Base-by-base conservation (phyloP, 2,888 invertebrate species). In the Rhyacophila evoluta region DNA sequence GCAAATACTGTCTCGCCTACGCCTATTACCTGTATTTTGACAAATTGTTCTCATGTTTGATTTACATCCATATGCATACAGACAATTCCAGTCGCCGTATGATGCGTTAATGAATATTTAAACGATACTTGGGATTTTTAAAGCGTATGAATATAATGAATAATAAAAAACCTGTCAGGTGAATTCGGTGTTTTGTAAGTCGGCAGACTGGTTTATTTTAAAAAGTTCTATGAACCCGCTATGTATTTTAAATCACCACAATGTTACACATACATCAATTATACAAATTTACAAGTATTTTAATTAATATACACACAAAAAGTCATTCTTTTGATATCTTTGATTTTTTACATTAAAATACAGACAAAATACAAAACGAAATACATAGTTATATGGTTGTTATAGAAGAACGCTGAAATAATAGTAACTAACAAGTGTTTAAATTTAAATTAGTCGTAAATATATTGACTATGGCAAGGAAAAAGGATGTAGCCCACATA, bases 51-150 rank as follows among this genome's bases (percentile, higher is more conserved):
- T 69, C 10, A 37, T 37, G 27, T 39, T 75, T 75, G 38, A 75
- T 75, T 75, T 75, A 75, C 37, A 75, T 75, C 29, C 75, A 69
- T 72, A 37, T 72, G 72, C 33, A 55, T 55, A 55, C 55, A 55
- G 55, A 33, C 28, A 29, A 69, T 33, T 33, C 15, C n/a, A 69
- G 69, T 29, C 69, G 28, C 15, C 19, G 33, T 69, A 29, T 69
- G 69, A 33, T 67, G 41, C 25, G 74, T 41, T 74, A 74, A 74
- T 74, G 74, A 74, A 74, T 74, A 74, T 33, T 67, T 69, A 55
- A 55, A 55, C 55, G 55, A 55, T 55, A 55, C 55, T 55, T 55
- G 55, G 55, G 55, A 55, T 19, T 55, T 55, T 55, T 55, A 55
- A 55, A 55, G 55, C 55, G 55, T 19, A 19, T 55, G 55, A 12